These are phyloP conservation scores for Synanthedon formicaeformis DNA, from an alignment of 2,888 invertebrate species.

Conservation along the genomic window DNA sequence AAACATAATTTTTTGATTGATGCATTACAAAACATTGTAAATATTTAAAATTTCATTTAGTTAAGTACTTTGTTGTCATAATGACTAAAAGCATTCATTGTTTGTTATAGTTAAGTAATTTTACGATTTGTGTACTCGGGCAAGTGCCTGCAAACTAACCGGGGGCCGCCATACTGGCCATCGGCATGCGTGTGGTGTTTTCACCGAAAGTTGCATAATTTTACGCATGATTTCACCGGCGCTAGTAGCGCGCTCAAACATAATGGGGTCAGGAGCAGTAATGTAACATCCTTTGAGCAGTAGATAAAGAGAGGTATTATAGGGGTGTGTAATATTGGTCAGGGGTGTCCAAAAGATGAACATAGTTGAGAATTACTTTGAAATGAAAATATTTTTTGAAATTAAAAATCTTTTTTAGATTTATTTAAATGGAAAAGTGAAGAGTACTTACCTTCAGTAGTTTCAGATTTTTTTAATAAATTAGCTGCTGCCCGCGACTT, in stretches of 20 bases:
- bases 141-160: not conserved
- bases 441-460: too few species aligned
- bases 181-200: slow-evolving; percentile 18
- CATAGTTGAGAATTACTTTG: too few species aligned
- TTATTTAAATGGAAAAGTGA: too few species aligned
- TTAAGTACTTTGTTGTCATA: not conserved
- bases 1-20: too few species aligned
- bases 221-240: slow-evolving; percentile 27
- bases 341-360: too few species aligned
- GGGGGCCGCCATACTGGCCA: not conserved
- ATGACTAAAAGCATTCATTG: not conserved
- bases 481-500: too few species aligned
- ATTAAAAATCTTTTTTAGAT: too few species aligned
- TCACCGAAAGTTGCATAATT: slow-evolving; percentile 44
- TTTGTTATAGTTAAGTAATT: not conserved
- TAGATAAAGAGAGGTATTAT: too few species aligned
- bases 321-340: too few species aligned
- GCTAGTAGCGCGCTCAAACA: slow-evolving; percentile 14
- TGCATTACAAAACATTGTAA: too few species aligned
- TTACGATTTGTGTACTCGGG: not conserved
- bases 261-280: not conserved
- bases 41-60: not conserved
- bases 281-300: not conserved
- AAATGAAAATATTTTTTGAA: too few species aligned
- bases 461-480: too few species aligned